Base-by-base conservation (phyloP, 2,113 vertebrate genomes). In the Brachirus orientalis region DNA sequence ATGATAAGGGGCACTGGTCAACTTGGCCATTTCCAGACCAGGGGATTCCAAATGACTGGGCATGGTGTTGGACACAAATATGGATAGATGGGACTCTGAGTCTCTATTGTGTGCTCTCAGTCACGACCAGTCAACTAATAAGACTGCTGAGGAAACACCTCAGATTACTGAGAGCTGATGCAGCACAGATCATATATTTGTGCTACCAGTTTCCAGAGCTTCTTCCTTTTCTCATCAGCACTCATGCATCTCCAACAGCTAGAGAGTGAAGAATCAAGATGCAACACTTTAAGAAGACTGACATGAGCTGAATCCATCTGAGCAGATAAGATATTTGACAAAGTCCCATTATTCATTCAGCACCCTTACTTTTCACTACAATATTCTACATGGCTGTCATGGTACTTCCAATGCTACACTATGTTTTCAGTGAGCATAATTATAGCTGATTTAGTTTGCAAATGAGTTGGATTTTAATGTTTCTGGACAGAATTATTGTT, bases 41-140 rank as follows among this genome's bases (percentile, higher is more conserved):
- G n/a, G n/a, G n/a, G n/a, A n/a, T n/a, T n/a, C n/a, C n/a, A 75
- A 77, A 67, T 52, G 60, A 65, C 17, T 7, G 14, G n/a, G 50
- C 53, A 41, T 2, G 11, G 18, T 36, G 75, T 67, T 54, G 60
- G 56, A 65, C 59, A 72, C 68, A 58, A 73, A 77, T 77, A 62
- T 53, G 22, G 72, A 78, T 50, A 61, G 65, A 69, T n/a, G 50
- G 41, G 14, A 14, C 55, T 69, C 45, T 52, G 35, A 45, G 46
- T 48, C 44, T 59, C 14, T 43, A 50, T 44, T 46, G 59, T 66
- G 45, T 16, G 12, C 60, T 70, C 6, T 14, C 43, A 53, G 37
- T 70, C 33, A 72, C 0, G 0, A 58, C 48, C 55, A 10, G 2
- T 47, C 16, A 3, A 44, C 33, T 55, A 12, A 79, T 19, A 33